Percentiles rank a stretch among this genome's conserved stretches.
phyloP scores from a whole-genome alignment of 2,797 vertebrate species.

The Odontamblyopus lacepedii region DNA sequence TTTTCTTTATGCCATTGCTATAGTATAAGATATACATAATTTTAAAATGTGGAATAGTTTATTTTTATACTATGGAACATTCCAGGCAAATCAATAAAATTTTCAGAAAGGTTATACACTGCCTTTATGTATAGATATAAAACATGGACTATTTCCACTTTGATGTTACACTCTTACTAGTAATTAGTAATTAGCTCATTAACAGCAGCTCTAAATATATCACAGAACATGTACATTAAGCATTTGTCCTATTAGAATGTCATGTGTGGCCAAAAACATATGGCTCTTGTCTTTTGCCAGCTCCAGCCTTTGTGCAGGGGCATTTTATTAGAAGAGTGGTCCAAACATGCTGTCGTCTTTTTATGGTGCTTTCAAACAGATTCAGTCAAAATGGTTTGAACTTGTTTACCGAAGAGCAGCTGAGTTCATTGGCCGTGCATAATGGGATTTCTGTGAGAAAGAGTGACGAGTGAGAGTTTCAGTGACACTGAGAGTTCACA shows the following conservation, averaged over 20 bases:
- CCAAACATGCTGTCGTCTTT: conserved; percentile 28
- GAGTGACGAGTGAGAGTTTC: conserved; percentile 39
- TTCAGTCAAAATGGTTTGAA: conserved; percentile 37
- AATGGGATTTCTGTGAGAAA: conserved; percentile 52
- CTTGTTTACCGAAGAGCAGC: conserved; percentile 47
- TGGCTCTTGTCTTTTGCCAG: conserved; percentile 21
- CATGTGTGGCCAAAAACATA: conserved; percentile 38
- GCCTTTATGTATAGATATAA: background rate
- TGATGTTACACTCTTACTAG: background rate
- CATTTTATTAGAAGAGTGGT: conserved; percentile 37
- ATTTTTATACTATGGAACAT: too few relatives aligned
- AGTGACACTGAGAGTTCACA: conserved; percentile 27
- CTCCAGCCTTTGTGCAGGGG: background rate
- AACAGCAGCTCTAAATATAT: background rate
- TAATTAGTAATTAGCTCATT: background rate
- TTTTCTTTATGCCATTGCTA: too few relatives aligned
- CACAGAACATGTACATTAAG: conserved; percentile 3
- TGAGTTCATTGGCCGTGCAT: conserved; percentile 37
- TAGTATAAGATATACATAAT: too few relatives aligned
- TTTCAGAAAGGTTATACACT: too few relatives aligned
- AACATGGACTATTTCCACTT: background rate
- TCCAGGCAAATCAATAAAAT: too few relatives aligned
- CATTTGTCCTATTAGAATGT: background rate
- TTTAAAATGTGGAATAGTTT: too few relatives aligned
- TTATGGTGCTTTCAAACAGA: conserved; percentile 31